Evolutionary conservation across 2,797 vertebrate species (phyloP), one percentile per base, ranked within the genome.

Genomic region (Neomorphus geoffroyi): DNA sequence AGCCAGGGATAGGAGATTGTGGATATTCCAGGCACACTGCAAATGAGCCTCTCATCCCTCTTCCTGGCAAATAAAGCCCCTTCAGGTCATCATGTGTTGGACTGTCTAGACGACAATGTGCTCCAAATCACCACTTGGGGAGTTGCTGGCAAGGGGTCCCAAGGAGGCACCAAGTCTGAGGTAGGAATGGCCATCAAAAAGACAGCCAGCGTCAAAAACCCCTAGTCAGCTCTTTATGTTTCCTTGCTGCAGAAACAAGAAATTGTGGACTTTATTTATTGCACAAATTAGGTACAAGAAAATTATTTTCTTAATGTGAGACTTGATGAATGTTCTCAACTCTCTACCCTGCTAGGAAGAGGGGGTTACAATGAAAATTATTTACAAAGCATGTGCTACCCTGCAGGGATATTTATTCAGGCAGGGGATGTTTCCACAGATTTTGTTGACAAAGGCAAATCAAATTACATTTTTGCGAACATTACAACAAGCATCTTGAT

Each of bases 301-400:
- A 97, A 96, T 96, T 96, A 97, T 97, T 96, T 97, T 95, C 96
- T 83, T 96, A 97, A 97, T 96, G 96, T 79, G 93, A 92, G 89
- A 96, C 90, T 93, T 96, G 90, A 86, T 48, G 67, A 97, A 94
- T 97, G 90, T 82, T 96, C 92, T 90, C 88, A 79, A 58, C 58
- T 71, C 97, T 97, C 96, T 28, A 72, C 88, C 94, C 88, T 43
- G 86, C 95, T 94, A 96, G 91, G 95, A 96, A 84, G 88, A 95
- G 67, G 94, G 95, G 96, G 83, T 96, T 94, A 96, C 96, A 95
- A 95, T 51, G 90, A 96, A 96, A 96, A 96, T 97, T 97, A 97
- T 97, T 97, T 97, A 93, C 96, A 97, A 97, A 97, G 95, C 93
- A 96, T 96, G 92, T 67, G 90, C 94, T 93, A 94, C 96, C 97